These are phyloP conservation scores for Rhabdornis inornatus DNA, from an alignment of 2,113 vertebrate species.

Conservation along the genomic window DNA sequence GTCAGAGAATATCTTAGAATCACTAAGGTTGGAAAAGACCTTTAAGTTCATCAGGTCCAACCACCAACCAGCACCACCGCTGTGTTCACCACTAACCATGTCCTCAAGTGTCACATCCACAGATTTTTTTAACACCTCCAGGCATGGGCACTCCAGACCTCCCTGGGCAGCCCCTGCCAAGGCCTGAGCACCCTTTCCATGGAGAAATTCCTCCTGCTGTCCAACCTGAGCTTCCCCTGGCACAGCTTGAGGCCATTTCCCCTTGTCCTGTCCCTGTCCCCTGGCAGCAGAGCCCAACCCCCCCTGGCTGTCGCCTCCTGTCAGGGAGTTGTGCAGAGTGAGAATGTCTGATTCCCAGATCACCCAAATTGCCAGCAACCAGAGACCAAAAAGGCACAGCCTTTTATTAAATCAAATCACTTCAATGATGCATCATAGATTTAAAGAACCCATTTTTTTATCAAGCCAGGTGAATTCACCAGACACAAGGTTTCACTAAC, in stretches of 20 bases:
- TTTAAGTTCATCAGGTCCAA: not conserved
- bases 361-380: not conserved
- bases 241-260: not conserved
- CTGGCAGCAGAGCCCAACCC: not conserved
- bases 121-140: rapidly evolving
- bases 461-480: not conserved
- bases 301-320: not conserved
- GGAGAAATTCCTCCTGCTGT: not conserved
- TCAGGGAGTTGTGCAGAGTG: not conserved
- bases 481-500: not conserved
- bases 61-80: not conserved
- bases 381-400: not conserved
- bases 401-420: not conserved
- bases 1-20: not conserved
- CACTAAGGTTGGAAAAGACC: not conserved
- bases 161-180: not conserved
- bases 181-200: not conserved
- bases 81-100: not conserved
- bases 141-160: rapidly evolving
- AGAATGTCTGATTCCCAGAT: not conserved
- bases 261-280: not conserved
- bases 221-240: not conserved
- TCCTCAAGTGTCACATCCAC: not conserved
- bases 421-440: not conserved
- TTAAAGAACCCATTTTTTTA: not conserved